Base-by-base conservation (phyloP, 1,140 invertebrate species). In the Andricus grossulariae region DNA sequence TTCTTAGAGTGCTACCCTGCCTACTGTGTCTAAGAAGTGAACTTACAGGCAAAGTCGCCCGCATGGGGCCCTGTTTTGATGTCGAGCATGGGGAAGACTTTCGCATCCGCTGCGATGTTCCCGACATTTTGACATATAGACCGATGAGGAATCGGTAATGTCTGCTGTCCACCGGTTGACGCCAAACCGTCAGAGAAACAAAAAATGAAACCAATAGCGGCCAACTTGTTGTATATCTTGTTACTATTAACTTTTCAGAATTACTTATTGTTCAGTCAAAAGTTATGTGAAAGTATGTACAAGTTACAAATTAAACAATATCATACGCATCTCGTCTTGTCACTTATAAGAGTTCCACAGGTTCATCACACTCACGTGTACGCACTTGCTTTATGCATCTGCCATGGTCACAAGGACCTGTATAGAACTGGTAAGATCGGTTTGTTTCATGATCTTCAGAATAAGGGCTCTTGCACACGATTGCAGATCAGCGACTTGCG, bases 31-130 rank as follows among this genome's bases (percentile, higher is more conserved):
- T 93, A 83, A 95, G 91, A 49, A 95, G 92, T 66, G 94, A 95
- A 78, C 94, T 94, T 79, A 95, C 94, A 70, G 95, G 95, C 82
- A 96, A 90, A 71, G 94, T 95, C 54, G 95, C 95, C 88, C 94
- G 93, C 93, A 95, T 94, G 77, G 95, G 94, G 49, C 94, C 94
- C 83, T 94, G 93, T 90, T 95, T 95, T 39, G 93, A 92, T 75
- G 92, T 92, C 78, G 93, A 93, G 87, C 93, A 94, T 84, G 94
- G 94, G 78, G 94, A 94, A 82, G 94, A 94, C 90, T 94, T 95
- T 86, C 93, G 92, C 89, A 94, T 93, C 85, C 94, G 93, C 83
- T 92, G 90, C 79, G 89, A 89, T 77, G 88, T 86, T 85, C 92
- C 92, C 88, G 94, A 93, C 93, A 94, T 94, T 88, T 91, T 90